Conservation (phyloP, 2,797 vertebrate species). For the Galagoides demidoff region DNA sequence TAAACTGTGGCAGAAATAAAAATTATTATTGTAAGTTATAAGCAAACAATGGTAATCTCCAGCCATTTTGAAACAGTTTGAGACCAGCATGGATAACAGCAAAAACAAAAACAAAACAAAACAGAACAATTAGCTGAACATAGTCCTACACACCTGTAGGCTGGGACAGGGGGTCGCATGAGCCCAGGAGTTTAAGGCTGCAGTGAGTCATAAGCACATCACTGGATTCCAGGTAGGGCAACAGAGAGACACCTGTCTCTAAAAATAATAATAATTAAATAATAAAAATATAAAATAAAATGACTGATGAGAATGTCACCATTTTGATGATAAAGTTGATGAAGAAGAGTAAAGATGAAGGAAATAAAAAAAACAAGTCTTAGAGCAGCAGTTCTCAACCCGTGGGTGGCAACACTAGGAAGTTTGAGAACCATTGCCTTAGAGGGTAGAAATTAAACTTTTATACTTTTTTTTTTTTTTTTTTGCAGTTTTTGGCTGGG, state of each 20-base stretch:
- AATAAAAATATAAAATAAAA: neutral
- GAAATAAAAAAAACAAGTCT: slow-evolving; percentile 5
- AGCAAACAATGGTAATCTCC: neutral
- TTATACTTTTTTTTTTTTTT: no score
- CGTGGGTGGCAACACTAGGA: no score
- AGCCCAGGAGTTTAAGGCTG: neutral
- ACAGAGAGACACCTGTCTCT: neutral
- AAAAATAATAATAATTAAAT: neutral
- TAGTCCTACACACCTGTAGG: neutral
- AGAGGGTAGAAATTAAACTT: neutral
- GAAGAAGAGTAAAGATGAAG: neutral
- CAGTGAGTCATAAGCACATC: neutral
- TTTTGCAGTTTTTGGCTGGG: no score
- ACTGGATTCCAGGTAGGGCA: neutral
- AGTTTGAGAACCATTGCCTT: neutral
- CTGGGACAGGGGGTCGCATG: neutral
- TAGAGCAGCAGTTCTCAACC: neutral
- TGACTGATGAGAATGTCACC: neutral
- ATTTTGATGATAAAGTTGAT: neutral
- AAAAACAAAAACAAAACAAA: neutral
- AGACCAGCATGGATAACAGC: neutral
- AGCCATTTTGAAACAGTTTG: neutral
- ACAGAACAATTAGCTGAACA: neutral
- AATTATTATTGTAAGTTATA: neutral
- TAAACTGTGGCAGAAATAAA: neutral